Evolutionary conservation across 2,797 vertebrate species (phyloP).

Genomic region (Chromis chromis): DNA sequence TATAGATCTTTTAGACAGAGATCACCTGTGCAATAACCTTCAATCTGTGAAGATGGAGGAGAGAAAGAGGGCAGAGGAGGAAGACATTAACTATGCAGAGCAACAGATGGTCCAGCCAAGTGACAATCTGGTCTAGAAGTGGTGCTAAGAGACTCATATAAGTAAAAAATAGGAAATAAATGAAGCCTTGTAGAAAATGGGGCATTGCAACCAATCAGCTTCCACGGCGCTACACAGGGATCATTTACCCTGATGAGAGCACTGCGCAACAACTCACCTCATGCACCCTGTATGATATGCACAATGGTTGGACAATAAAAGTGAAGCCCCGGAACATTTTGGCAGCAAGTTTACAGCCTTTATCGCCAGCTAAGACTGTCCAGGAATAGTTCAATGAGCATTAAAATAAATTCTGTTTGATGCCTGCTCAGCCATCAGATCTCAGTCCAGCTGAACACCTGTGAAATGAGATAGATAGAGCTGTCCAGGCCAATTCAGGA

Average conservation of each 20-base stretch:
- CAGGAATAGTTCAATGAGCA: slow-evolving; percentile 20
- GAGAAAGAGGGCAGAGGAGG: neutral
- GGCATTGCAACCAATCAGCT: neutral
- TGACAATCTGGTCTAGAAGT: neutral
- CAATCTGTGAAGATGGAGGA: neutral
- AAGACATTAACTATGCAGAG: slow-evolving; percentile 4
- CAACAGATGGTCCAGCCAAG: neutral
- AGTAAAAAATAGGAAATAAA: neutral
- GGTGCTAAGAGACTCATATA: neutral
- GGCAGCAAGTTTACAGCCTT: neutral
- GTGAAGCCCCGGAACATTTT: neutral
- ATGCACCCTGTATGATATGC: neutral
- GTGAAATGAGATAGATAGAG: slow-evolving; percentile 4
- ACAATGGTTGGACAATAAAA: neutral
- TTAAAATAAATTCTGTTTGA: slow-evolving; percentile 24
- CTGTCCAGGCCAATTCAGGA: neutral
- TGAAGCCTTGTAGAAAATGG: neutral
- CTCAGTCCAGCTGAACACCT: slow-evolving; percentile 34
- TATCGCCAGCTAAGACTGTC: neutral
- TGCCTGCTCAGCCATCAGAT: slow-evolving; percentile 24
- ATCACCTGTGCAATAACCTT: neutral
- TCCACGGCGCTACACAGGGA: neutral
- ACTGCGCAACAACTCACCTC: neutral
- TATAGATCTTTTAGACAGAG: neutral
- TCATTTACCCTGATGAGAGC: neutral